These are phyloP conservation scores for Cygnus atratus DNA, from an alignment of 2,113 vertebrate species.

Conservation along the genomic window DNA sequence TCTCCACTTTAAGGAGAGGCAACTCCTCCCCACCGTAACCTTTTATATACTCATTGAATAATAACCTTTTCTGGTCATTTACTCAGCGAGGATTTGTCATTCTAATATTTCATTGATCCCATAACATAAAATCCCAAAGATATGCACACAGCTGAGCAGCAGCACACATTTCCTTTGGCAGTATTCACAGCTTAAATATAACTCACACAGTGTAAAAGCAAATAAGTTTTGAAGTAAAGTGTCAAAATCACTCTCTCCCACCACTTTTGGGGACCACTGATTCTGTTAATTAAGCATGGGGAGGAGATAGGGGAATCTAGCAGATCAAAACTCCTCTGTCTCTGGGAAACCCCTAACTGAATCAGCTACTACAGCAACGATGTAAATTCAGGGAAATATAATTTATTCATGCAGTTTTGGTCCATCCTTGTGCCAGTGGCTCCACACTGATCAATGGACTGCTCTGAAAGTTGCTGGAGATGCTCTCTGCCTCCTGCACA, in stretches of 20 bases:
- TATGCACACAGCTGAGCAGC: neutral
- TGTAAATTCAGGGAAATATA: neutral
- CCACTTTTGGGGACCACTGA: neutral
- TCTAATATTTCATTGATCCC: constrained; percentile 49
- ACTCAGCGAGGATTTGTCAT: constrained; percentile 43
- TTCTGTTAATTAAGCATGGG: neutral
- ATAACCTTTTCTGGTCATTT: constrained; percentile 52
- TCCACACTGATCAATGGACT: neutral
- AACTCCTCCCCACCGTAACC: neutral
- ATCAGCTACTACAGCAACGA: neutral
- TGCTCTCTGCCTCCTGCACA: neutral
- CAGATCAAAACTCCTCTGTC: neutral
- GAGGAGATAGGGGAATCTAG: neutral
- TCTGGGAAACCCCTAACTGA: neutral
- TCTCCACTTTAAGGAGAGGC: neutral
- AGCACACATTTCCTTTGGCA: neutral
- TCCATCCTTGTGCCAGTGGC: neutral
- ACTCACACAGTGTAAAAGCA: neutral
- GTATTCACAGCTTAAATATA: neutral
- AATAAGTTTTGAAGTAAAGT: neutral
- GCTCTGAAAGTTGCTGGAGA: neutral
- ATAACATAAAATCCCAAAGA: neutral
- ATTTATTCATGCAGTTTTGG: neutral
- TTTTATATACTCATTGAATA: constrained; percentile 16
- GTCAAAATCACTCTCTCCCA: neutral